Conservation (phyloP, 1,140 invertebrate genomes). For the Triops longicaudatus region DNA sequence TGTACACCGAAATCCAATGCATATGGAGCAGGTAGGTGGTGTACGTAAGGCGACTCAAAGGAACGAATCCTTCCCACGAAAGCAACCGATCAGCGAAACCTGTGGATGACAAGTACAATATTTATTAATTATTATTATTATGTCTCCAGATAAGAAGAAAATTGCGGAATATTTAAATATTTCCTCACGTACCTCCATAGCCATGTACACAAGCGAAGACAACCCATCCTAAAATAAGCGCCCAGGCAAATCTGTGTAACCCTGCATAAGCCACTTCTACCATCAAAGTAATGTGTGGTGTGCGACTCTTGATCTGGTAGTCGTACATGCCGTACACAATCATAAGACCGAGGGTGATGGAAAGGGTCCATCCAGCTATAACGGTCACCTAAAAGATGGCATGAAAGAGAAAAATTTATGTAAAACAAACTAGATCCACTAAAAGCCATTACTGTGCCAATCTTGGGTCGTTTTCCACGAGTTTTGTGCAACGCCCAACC, state of each 20-base stretch:
- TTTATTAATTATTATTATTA: no score
- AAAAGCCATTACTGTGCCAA: background rate
- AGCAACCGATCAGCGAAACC: conserved; percentile 52
- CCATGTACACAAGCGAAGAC: conserved; percentile 68
- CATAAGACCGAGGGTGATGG: conserved; percentile 43
- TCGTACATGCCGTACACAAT: conserved; percentile 49
- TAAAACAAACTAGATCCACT: no score
- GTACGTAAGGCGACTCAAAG: conserved; percentile 60
- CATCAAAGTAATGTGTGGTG: conserved; percentile 19
- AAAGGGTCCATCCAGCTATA: conserved; percentile 48
- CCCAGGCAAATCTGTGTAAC: conserved; percentile 52
- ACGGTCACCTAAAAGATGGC: conserved; percentile 17
- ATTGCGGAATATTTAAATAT: background rate
- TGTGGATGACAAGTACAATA: conserved; percentile 37
- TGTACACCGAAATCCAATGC: conserved; percentile 38
- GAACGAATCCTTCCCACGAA: conserved; percentile 56
- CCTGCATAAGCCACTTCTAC: conserved; percentile 51
- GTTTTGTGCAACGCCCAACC: conserved; percentile 26
- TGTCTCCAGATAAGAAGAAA: background rate
- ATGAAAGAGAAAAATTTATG: background rate
- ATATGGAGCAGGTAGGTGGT: conserved; percentile 54
- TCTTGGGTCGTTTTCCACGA: background rate
- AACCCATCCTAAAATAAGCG: conserved; percentile 54
- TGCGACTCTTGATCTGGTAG: conserved; percentile 31
- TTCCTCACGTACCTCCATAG: conserved; percentile 49